Evolutionary conservation across 1,140 invertebrate genomes (phyloP), one percentile per base, ranked within the genome.

Genomic region (Neodiprion pinetum): DNA sequence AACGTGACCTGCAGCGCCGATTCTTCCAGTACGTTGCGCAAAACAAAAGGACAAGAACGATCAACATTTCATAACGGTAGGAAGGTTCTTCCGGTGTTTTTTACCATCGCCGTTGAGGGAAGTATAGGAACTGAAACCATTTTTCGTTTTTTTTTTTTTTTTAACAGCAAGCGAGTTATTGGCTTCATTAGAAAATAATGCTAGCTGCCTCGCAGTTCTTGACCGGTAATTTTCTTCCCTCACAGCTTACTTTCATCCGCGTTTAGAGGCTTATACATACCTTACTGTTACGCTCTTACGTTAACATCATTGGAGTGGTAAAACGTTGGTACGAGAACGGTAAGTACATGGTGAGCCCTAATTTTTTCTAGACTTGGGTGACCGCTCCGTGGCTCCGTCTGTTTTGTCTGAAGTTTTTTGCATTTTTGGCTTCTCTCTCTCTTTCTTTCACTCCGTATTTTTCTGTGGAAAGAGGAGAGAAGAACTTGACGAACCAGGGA

Each of bases 251-350:
- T 83, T 82, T 85, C 83, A 85, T 86, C 86, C 85, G 83, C 82
- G 85, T 85, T 86, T 40, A 40, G 28, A 40, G 28, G 28, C 5
- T 40, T 40, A 40, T 5, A 40, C 28, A 40, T 5, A 40, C 28
- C 5, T 3, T 40, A 40, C 28, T 40, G 28, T 40, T 40, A 40
- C 28, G 28, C 28, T 5, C 5, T 40, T 81, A 76, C 82, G 85
- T 88, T 88, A 86, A 85, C 85, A 87, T 88, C 84, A 87, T 86
- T 85, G 81, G 79, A 79, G 83, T 77, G 85, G 84, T 87, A 85
- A 87, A 86, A 83, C 84, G 84, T 86, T 87, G 83, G 80, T 80
- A 80, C 80, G 5, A 40, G 28, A 3, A 40, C 84, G 79, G 80
- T 80, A 86, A 79, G 80, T 80, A 86, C 85, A 88, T 40, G 85